Conservation (phyloP, 2,888 invertebrate genomes). For the Cryptophagus acutangulus region DNA sequence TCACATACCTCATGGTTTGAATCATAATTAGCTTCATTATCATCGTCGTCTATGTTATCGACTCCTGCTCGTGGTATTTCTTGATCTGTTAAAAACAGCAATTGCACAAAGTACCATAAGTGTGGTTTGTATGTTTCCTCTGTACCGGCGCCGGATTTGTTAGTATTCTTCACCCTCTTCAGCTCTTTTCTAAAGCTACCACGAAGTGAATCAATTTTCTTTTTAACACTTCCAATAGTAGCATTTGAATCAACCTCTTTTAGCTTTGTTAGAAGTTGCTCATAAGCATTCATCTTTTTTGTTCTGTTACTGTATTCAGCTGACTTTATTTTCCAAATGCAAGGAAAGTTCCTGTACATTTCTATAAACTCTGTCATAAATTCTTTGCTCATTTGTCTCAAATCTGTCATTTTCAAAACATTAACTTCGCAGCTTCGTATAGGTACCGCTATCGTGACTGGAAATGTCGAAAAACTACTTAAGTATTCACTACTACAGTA, state of each 20-base stretch:
- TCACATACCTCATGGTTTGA: too few species aligned
- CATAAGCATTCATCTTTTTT: slow-evolving; percentile 22
- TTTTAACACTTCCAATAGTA: slow-evolving; percentile 19
- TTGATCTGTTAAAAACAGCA: slow-evolving; percentile 18
- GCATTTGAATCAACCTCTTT: slow-evolving; percentile 20
- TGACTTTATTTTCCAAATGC: slow-evolving; percentile 26
- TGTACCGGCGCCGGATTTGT: slow-evolving; percentile 11
- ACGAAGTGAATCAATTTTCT: slow-evolving; percentile 26
- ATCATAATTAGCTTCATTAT: background rate
- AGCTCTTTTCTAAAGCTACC: slow-evolving; percentile 25
- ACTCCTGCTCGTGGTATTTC: slow-evolving; percentile 13
- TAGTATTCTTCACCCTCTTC: slow-evolving; percentile 17
- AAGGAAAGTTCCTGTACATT: slow-evolving; percentile 24
- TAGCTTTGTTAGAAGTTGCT: slow-evolving; percentile 18
- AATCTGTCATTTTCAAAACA: too few species aligned
- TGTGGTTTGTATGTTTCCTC: slow-evolving; percentile 17
- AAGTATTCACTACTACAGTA: too few species aligned
- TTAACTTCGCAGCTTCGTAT: too few species aligned
- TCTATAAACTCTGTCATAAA: slow-evolving; percentile 27
- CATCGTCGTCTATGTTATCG: slow-evolving; percentile 1
- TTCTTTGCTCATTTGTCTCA: too few species aligned
- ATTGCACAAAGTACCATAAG: slow-evolving; percentile 19
- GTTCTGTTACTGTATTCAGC: slow-evolving; percentile 27
- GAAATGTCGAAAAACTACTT: too few species aligned
- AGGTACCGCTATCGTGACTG: background rate